Base-by-base conservation (phyloP, 2,888 invertebrate genomes). In the Drosophila pegasa region DNA sequence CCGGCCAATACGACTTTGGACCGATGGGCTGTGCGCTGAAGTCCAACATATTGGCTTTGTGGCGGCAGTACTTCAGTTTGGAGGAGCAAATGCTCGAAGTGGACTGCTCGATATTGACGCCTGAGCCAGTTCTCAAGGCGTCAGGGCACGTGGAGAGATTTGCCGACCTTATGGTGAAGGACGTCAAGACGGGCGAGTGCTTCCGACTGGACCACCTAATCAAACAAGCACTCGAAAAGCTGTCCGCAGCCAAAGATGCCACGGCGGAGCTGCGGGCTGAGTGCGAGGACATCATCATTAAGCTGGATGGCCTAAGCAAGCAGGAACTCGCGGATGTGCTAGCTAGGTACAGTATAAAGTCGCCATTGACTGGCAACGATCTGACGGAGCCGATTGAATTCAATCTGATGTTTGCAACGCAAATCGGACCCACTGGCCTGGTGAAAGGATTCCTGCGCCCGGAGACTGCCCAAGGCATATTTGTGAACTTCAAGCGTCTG, bases 11-110 rank as follows among this genome's bases (percentile, higher is more conserved):
- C 93, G 99, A 99, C 93, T 99, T 98, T 92, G 99, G 99, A 0
- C 99, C 99, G 0, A 99, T 99, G 98, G 99, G 99, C 3, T 99
- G 99, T 93, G 98, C 99, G 0, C 95, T 99, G 65, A 99, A 99
- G 92, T 95, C 97, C 20, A 99, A 99, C 91, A 95, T 99, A 91
- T 93, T 99, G 33, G 95, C 96, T 87, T 93, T 95, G 7, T 99
- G 99, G 99, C 94, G 99, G 69, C 97, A 97, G 84, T 98, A 97
- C 92, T 99, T 99, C 91, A 96, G 99, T 22, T 94, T 99, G 14
- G 98, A 99, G 90, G 99, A 99, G 91, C 97, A 98, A 92, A 99
- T 99, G 99, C 93, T 99, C 59, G 99, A 99, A 93, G 98, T 99
- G 7, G 99, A 99, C 91, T 99, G 99, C 91, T 98, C 99, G 1